Evolutionary conservation across 2,797 vertebrate genomes (phyloP).

Genomic region (Phrynocephalus guinanensis): DNA sequence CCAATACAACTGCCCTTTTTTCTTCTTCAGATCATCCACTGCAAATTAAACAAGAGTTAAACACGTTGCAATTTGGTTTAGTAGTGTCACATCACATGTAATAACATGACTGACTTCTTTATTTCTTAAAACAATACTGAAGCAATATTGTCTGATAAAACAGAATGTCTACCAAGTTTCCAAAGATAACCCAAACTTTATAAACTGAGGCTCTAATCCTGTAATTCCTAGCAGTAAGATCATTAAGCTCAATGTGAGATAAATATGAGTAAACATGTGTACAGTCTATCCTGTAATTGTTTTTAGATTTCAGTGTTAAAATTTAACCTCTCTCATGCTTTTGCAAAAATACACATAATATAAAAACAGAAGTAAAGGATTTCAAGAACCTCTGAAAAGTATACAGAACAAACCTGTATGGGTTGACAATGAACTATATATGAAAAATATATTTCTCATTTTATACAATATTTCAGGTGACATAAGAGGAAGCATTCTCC

Average conservation of each 20-base stretch:
- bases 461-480: slow-evolving; percentile 15
- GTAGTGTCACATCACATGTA: slow-evolving; percentile 23
- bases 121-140: slow-evolving; percentile 54
- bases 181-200: slow-evolving; percentile 1
- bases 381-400: background rate
- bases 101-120: slow-evolving; percentile 11
- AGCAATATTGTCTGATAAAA: slow-evolving; percentile 6
- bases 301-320: background rate
- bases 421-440: slow-evolving; percentile 36
- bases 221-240: background rate
- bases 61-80: background rate
- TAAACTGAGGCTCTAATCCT: background rate
- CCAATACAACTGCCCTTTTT: slow-evolving; percentile 54
- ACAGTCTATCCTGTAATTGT: background rate
- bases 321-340: background rate
- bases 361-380: background rate
- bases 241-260: background rate
- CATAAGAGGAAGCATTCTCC: background rate
- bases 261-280: background rate
- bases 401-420: background rate
- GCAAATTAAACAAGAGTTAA: slow-evolving; percentile 27
- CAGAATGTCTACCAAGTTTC: slow-evolving; percentile 1
- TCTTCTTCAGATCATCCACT: slow-evolving; percentile 32
- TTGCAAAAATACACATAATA: background rate
- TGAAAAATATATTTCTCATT: slow-evolving; percentile 25